Conservation (phyloP, 1,140 invertebrate species). For the Solen grandis region DNA sequence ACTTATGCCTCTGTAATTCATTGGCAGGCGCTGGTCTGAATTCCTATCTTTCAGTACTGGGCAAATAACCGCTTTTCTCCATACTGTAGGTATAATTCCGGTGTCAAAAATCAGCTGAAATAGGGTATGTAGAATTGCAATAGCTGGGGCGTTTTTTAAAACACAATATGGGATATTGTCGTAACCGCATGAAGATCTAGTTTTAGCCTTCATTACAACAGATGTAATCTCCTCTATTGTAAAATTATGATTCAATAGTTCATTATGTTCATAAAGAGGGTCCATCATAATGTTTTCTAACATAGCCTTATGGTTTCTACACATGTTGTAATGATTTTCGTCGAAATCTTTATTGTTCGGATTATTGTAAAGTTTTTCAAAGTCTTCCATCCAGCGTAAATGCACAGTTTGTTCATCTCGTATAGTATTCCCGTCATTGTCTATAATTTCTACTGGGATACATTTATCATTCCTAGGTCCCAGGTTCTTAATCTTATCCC, state of each 20-base stretch:
- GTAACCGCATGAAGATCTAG: not conserved
- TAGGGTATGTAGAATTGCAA: not conserved
- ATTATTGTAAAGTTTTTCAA: conserved; percentile 21
- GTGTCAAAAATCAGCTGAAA: conserved; percentile 42
- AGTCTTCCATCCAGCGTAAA: conserved; percentile 12
- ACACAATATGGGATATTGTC: conserved; percentile 26
- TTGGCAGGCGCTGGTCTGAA: conserved; percentile 11
- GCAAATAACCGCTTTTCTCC: conserved; percentile 44
- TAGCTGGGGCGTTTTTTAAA: conserved; percentile 2
- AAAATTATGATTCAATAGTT: not conserved
- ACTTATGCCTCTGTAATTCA: conserved; percentile 42
- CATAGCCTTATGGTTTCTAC: conserved; percentile 7
- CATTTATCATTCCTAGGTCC: conserved; percentile 19
- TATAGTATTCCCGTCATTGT: not conserved
- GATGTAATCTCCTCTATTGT: not conserved
- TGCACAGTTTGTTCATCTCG: not conserved
- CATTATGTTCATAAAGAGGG: conserved; percentile 9
- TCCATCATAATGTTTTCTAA: conserved; percentile 29
- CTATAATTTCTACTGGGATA: conserved; percentile 15
- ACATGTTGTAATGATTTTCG: not conserved
- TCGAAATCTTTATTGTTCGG: conserved; percentile 2
- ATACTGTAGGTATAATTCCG: conserved; percentile 22
- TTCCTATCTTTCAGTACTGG: conserved; percentile 32
- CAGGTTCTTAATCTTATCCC: conserved; percentile 25
- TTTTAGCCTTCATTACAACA: conserved; percentile 14